Percentiles rank a stretch among this genome's conserved stretches.
Evolutionary conservation across 2,888 invertebrate species (phyloP).

Genomic region (Chironomus tentans): DNA sequence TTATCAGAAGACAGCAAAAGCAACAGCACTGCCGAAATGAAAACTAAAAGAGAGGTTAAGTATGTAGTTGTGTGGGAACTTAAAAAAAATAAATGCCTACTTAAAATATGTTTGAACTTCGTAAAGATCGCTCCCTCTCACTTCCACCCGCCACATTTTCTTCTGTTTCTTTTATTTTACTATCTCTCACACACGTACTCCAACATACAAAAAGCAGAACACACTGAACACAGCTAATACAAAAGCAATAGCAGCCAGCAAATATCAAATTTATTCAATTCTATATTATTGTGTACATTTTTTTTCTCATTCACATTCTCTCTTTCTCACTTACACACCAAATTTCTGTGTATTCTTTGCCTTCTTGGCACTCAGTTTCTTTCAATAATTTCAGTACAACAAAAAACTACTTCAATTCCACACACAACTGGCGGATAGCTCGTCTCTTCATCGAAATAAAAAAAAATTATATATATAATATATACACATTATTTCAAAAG

Average conservation of each 20-base stretch:
- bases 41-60: not conserved
- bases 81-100: not conserved
- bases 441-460: not conserved
- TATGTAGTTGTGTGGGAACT: not conserved
- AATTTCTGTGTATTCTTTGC: not conserved
- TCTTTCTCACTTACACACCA: not conserved
- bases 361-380: slow-evolving; percentile 2
- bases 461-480: not conserved
- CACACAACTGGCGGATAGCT: not conserved
- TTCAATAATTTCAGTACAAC: slow-evolving; percentile 1
- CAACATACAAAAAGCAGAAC: not conserved
- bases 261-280: not conserved
- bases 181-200: not conserved
- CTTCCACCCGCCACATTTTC: not conserved
- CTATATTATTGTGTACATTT: not conserved
- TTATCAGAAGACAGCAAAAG: too few species aligned
- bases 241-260: not conserved
- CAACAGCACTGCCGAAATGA: too few species aligned
- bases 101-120: slow-evolving; percentile 4
- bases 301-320: not conserved
- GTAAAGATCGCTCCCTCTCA: not conserved
- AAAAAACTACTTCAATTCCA: slow-evolving; percentile 16
- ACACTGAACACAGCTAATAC: not conserved
- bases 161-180: not conserved
- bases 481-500: not conserved